phyloP scores from a whole-genome alignment of 2,888 invertebrate species.

The Muschampia plurimacula region DNA sequence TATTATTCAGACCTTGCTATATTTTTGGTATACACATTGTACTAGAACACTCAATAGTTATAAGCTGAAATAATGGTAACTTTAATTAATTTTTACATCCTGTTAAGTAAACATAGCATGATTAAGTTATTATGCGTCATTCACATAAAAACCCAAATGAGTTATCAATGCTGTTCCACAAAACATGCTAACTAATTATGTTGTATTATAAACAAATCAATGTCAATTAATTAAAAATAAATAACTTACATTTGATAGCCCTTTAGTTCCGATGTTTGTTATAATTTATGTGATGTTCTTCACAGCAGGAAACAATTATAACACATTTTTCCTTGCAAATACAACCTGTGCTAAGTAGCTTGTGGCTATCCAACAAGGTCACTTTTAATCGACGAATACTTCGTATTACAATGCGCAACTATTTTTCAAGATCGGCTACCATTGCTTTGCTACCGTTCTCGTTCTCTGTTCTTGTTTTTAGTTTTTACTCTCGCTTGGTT shows the following conservation, averaged over 20 bases:
- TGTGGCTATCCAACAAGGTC: not conserved
- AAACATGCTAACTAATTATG: not conserved
- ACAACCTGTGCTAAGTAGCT: not conserved
- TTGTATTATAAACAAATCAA: not conserved
- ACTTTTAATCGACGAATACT: not conserved
- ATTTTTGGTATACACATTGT: too few relatives aligned
- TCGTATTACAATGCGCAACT: conserved; percentile 6
- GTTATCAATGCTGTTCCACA: not conserved
- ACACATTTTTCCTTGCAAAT: conserved; percentile 5
- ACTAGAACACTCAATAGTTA: too few relatives aligned
- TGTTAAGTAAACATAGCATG: not conserved
- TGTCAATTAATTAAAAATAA: not conserved
- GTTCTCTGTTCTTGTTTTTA: not conserved
- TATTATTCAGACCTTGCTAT: not conserved
- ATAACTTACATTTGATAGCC: not conserved
- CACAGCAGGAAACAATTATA: not conserved
- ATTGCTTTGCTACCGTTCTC: too few relatives aligned
- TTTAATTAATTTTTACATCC: not conserved
- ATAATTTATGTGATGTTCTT: not conserved
- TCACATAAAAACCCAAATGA: not conserved
- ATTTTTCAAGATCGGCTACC: not conserved
- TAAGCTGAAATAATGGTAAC: too few relatives aligned
- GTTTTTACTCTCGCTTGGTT: too few relatives aligned
- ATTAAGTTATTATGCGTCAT: not conserved
- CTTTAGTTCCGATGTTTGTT: not conserved